Base-by-base conservation (phyloP, 2,888 invertebrate genomes). In the Lasiommata megera region DNA sequence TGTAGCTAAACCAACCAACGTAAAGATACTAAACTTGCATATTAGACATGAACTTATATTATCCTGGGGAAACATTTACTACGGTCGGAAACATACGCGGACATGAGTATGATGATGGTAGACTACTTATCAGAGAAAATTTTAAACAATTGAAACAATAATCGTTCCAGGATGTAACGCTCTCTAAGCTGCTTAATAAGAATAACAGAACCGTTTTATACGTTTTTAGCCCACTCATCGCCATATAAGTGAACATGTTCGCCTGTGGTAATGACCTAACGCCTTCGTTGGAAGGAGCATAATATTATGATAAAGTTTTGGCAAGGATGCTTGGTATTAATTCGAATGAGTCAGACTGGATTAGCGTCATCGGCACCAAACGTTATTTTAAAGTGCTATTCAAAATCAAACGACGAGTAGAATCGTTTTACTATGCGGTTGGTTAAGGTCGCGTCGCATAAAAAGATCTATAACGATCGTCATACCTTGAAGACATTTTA, bases 171-270 rank as follows among this genome's bases (percentile, higher is more conserved):
- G 31, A 46, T 29, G 46, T 46, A 46, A 46, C 12, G 18, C 37
- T 37, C 36, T 56, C 36, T 29, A 44, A 36, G 41, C 17, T 37
- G 12, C 43, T 38, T 43, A 53, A 53, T 37, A 53, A 52, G 14
- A 41, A 52, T 41, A 52, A 52, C 31, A 52, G 16, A 62, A 60
- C 44, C 37, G 57, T 57, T 62, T 62, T 52, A 53, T 55, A 43
- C 31, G 16, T 37, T 37, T 53, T 29, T 44, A 47, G 55, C 84
- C 84, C 81, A 85, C 87, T 74, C 82, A 65, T 54, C 60, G 60
- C 83, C 79, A 72, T 80, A 77, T 75, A 72, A 77, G 77, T 66
- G 63, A 74, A 72, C 76, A 70, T 68, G 74, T 74, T 78, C 72
- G 67, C 66, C 65, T 71, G 70, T 69, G 77, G 67, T 78, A 79